These are phyloP conservation scores for Achlya flavicornis DNA, from an alignment of 2,888 invertebrate species.

Conservation along the genomic window DNA sequence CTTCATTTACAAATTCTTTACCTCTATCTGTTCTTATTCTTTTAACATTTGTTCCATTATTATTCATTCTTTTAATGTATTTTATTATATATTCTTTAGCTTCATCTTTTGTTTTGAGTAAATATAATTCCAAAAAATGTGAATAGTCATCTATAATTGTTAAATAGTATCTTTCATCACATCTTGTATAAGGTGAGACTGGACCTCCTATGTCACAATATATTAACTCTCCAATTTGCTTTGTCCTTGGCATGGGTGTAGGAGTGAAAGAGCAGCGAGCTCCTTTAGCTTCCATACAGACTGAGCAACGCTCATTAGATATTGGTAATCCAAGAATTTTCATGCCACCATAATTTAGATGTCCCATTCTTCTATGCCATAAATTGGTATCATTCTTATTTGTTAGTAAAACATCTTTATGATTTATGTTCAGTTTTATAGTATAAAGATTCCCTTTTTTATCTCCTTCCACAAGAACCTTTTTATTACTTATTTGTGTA, in stretches of 20 bases:
- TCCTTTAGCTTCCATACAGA: slow-evolving; percentile 16
- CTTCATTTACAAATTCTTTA: neutral
- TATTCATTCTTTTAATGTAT: neutral
- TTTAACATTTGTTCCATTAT: neutral
- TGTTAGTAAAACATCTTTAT: too few relatives aligned
- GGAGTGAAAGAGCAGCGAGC: neutral
- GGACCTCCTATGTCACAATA: neutral
- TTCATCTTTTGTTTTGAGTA: neutral
- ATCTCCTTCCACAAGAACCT: too few relatives aligned
- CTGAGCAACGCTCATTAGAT: slow-evolving; percentile 25
- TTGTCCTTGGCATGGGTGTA: neutral
- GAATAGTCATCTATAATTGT: too few relatives aligned
- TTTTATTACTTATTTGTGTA: too few relatives aligned
- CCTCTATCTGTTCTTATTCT: neutral
- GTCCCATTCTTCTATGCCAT: neutral
- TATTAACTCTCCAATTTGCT: neutral
- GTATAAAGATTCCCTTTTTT: too few relatives aligned
- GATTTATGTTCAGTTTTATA: too few relatives aligned
- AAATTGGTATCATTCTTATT: neutral
- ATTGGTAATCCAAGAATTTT: slow-evolving; percentile 17
- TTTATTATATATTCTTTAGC: neutral
- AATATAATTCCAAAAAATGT: too few relatives aligned
- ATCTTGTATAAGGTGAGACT: neutral
- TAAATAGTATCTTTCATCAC: neutral
- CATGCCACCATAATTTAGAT: neutral